Evolutionary conservation across 2,888 invertebrate species (phyloP).

Genomic region (Drosophila kambysellisi): DNA sequence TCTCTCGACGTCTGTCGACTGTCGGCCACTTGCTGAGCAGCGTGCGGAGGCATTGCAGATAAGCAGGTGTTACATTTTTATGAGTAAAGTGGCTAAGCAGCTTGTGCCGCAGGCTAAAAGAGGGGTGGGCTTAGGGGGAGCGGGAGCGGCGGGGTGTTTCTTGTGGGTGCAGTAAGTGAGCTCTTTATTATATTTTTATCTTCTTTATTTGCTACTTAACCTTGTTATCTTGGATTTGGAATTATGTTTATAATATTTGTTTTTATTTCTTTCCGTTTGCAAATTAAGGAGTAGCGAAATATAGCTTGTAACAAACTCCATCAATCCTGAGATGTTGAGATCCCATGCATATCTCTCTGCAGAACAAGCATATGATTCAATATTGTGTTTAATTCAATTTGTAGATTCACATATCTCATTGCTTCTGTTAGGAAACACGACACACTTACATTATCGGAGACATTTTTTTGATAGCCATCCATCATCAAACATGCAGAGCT

Average conservation of each 20-base stretch:
- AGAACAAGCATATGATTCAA: not conserved
- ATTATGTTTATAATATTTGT: not conserved
- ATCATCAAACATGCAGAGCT: slow-evolving; percentile 20
- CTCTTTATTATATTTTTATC: slow-evolving; percentile 25
- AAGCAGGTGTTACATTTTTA: slow-evolving; percentile 80
- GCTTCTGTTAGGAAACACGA: slow-evolving; percentile 23
- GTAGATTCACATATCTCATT: not conserved
- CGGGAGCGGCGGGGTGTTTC: not conserved
- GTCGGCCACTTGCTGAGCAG: slow-evolving; percentile 6
- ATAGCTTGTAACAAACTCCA: not conserved
- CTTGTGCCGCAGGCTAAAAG: slow-evolving; percentile 36
- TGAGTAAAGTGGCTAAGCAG: slow-evolving; percentile 74
- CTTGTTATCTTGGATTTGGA: slow-evolving; percentile 1
- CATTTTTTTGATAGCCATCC: slow-evolving; percentile 49
- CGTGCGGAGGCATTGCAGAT: slow-evolving; percentile 51
- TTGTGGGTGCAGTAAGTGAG: slow-evolving; percentile 8
- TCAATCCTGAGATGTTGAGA: not conserved
- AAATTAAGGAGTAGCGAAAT: not conserved
- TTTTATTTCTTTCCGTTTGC: not conserved
- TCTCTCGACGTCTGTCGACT: slow-evolving; percentile 19
- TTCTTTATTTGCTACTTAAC: not conserved
- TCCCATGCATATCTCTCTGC: not conserved
- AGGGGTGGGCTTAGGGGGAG: not conserved
- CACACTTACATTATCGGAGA: slow-evolving; percentile 37
- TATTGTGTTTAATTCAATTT: not conserved